Base-by-base conservation (phyloP, 2,797 vertebrate genomes). In the Acropternis orthonyx region DNA sequence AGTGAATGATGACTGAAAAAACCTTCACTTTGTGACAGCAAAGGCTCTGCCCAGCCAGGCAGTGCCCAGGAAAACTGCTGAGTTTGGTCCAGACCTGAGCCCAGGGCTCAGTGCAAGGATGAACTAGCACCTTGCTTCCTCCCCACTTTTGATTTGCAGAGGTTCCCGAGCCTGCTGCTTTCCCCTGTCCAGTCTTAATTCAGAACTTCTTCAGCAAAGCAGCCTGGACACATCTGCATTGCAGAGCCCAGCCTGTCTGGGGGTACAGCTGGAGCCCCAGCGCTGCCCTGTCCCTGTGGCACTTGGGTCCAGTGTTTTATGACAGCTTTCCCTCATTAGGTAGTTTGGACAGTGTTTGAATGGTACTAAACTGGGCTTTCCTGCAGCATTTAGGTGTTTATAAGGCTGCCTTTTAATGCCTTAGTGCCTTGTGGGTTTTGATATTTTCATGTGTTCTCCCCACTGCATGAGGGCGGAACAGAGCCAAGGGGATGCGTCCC, bases 1-100 rank as follows among this genome's bases (percentile, higher is more conserved):
- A 93, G 74, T 93, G 89, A 96, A 75, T 77, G 79, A 86, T 65
- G 88, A 32, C 67, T 59, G 24, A 52, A 59, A 73, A 91, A 39
- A 1, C 15, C 27, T 18, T 71, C 34, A 11, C 49, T 58, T 21
- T 66, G 34, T 36, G 52, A 55, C 69, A 73, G 74, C 34, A 21
- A 66, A 78, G 26, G 49, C 1, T 1, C 58, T 82, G 76, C 81
- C 43, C 3, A 2, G 41, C n/a, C 46, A 26, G 46, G 30, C 4
- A 5, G 37, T 16, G 27, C 69, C 72, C 49, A 32, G 43, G 46
- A 39, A 37, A 83, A 26, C 46, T 28, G 52, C 39, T 30, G 23
- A 43, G 14, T 12, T 76, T 0, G 2, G 26, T n/a, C 37, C 30
- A 17, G 73, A 43, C 19, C 28, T 73, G 88, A 56, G 26, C 28